Evolutionary conservation across 2,113 vertebrate genomes (phyloP).

Genomic region (Prinia subflava): DNA sequence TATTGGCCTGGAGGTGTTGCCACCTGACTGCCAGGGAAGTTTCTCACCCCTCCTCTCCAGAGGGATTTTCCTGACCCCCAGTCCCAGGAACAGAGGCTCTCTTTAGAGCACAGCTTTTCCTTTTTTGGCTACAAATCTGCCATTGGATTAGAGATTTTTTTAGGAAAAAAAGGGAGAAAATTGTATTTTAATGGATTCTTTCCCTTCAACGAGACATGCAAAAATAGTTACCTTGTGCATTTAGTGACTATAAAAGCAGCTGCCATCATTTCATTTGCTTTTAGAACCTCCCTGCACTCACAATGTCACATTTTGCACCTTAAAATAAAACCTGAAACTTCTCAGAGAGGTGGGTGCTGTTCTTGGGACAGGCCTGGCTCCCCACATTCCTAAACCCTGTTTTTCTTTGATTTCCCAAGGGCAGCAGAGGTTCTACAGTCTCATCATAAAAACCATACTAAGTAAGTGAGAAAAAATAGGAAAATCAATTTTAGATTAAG

Average conservation of each 20-base stretch:
- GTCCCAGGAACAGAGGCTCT: accelerated
- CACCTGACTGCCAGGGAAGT: neutral
- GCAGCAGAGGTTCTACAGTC: slow-evolving; percentile 34
- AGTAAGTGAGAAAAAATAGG: neutral
- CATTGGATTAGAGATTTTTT: neutral
- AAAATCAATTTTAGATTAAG: neutral
- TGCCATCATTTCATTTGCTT: slow-evolving; percentile 16
- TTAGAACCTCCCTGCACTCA: slow-evolving; percentile 18
- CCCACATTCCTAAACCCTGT: slow-evolving; percentile 1
- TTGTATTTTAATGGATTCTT: neutral
- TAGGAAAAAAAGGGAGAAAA: neutral
- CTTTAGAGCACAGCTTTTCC: neutral
- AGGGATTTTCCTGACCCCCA: neutral
- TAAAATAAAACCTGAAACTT: slow-evolving; percentile 43
- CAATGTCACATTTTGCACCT: neutral
- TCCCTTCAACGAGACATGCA: neutral
- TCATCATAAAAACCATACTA: slow-evolving; percentile 18
- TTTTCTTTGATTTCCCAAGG: slow-evolving; percentile 27
- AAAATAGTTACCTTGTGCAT: neutral
- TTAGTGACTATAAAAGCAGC: neutral
- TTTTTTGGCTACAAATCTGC: neutral
- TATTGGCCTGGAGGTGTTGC: neutral
- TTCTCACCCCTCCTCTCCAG: neutral
- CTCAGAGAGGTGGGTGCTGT: slow-evolving; percentile 12
- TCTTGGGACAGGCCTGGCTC: neutral